Evolutionary conservation across 2,888 invertebrate genomes (phyloP), one percentile per base, ranked within the genome.

Genomic region (Agrochola lota): DNA sequence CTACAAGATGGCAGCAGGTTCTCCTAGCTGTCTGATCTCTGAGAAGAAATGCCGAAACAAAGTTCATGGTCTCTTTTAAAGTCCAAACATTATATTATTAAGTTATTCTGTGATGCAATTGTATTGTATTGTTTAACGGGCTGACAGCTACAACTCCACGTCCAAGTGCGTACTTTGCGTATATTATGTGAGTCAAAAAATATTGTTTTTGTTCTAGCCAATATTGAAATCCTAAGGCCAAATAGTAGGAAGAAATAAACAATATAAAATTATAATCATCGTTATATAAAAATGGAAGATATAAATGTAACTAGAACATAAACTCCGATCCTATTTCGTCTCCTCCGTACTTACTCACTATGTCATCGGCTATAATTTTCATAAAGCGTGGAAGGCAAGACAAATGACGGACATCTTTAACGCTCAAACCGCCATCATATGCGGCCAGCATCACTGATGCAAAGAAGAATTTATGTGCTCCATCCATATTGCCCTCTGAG

Each of bases 381-480:
- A 86, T 79, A 85, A 80, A 57, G 62, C 73, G 68, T 26, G 12
- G 30, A 43, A 82, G 62, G 71, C 78, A 78, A 85, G 86, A 89
- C 84, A 85, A 87, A 85, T 75, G 81, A 76, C 70, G 79, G 84
- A 85, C 81, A 87, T 90, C 85, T 88, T 83, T 88, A 87, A 87
- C 81, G 87, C 87, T 83, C 85, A 87, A 77, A 81, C 77, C 80
- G 87, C 86, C 89, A 86, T 91, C 92, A 92, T 92, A 92, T 91
- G 90, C 87, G 91, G 86, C 85, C 91, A 87, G 88, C 89, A 91
- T 90, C 89, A 88, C 86, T 89, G 88, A 89, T 91, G 93, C 91
- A 93, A 93, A 93, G 93, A 94, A 91, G 91, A 93, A 94, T 94
- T 93, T 93, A 94, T 94, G 90, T 84, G 81, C 89, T 84, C 90